Conservation (phyloP, 1,140 invertebrate genomes). For the Apis cerana region DNA sequence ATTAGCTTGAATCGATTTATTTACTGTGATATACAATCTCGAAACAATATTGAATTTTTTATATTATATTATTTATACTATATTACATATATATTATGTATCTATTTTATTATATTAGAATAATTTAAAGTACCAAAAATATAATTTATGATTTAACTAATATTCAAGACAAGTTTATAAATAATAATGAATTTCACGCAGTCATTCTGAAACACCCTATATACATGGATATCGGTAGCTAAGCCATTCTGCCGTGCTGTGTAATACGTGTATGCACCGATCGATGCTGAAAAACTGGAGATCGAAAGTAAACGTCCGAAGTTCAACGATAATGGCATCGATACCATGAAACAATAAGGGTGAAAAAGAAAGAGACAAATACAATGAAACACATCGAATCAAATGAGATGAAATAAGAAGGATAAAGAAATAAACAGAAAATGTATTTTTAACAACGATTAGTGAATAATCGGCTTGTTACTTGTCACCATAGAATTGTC, state of each 20-base stretch:
- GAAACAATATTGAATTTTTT: too few species aligned
- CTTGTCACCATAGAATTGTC: background rate
- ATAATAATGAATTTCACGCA: background rate
- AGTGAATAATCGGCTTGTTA: background rate
- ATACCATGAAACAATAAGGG: background rate
- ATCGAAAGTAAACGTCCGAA: slow-evolving; percentile 44
- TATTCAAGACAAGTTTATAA: background rate
- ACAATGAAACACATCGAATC: background rate
- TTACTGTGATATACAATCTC: too few species aligned
- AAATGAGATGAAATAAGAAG: background rate
- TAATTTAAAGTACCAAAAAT: too few species aligned
- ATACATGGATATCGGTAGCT: background rate
- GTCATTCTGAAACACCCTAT: background rate
- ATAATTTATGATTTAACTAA: too few species aligned
- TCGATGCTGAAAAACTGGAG: slow-evolving; percentile 16
- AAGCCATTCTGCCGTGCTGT: background rate
- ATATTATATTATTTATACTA: too few species aligned
- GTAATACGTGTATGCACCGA: slow-evolving; percentile 18
- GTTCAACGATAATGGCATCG: slow-evolving; percentile 27
- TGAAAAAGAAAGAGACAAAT: background rate
- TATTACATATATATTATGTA: too few species aligned
- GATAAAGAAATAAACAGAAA: background rate
- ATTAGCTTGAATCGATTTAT: too few species aligned
- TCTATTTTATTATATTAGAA: too few species aligned
- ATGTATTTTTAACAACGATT: background rate